These are phyloP conservation scores for Hippocampus comes DNA, from an alignment of 2,113 vertebrate species.

Conservation along the genomic window DNA sequence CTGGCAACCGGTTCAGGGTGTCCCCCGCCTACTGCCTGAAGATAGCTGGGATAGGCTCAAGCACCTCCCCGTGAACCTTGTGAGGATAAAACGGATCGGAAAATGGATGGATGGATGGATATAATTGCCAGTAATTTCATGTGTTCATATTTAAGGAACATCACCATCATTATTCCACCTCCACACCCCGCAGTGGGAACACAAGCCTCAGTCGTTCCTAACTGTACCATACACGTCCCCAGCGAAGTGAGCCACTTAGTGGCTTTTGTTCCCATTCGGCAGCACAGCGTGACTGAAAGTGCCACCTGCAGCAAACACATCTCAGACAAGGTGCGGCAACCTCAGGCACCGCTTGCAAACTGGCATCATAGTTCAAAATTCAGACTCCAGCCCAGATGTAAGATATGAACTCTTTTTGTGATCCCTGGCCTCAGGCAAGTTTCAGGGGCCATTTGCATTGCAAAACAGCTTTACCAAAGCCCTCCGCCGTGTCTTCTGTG, in stretches of 20 bases:
- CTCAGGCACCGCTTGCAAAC: background rate
- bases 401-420: background rate
- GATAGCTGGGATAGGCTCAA: too few relatives aligned
- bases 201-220: too few relatives aligned
- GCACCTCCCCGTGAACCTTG: too few relatives aligned
- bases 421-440: background rate
- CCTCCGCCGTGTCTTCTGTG: conserved; percentile 21
- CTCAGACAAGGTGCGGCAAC: background rate
- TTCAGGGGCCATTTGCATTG: conserved; percentile 18
- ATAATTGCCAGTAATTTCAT: too few relatives aligned
- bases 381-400: background rate
- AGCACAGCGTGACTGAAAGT: background rate
- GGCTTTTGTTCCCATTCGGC: background rate
- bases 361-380: background rate
- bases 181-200: background rate
- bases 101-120: too few relatives aligned
- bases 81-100: too few relatives aligned
- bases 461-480: conserved; percentile 39
- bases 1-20: too few relatives aligned
- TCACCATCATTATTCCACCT: background rate
- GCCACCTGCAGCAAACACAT: background rate
- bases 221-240: background rate
- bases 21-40: too few relatives aligned
- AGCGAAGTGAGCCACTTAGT: too few relatives aligned
- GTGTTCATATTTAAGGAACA: too few relatives aligned